Base-by-base conservation (phyloP, 2,888 invertebrate genomes). In the Hydrotaea diabolus region DNA sequence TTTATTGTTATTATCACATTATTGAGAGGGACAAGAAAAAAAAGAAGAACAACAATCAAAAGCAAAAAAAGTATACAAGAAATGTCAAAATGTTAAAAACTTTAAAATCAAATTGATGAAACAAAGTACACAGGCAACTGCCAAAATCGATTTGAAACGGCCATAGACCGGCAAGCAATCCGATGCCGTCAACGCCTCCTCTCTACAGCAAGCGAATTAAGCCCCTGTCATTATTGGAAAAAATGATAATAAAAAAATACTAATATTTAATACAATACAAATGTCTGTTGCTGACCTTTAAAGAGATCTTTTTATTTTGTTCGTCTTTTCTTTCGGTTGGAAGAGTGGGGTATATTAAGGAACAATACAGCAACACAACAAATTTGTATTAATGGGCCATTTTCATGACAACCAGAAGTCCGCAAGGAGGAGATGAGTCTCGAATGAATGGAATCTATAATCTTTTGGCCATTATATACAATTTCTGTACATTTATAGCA, bases 261-360 rank as follows among this genome's bases (percentile, higher is more conserved):
- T 59, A 59, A n/a, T n/a, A n/a, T n/a, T n/a, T n/a, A n/a, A 62
- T 4, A 49, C 49, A 31, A 31, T 62, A 62, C 36, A 73, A 74
- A 74, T 59, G 73, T 57, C 59, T 74, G 73, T 23, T 59, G 73
- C 21, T 74, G 73, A 74, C 73, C 73, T 74, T 74, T 59, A 57
- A 23, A 23, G 31, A 19, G 49, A 49, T 49, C 0, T n/a, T 69
- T 46, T 23, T 26, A 3, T 31, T 49, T n/a, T n/a, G n/a, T n/a
- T n/a, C n/a, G n/a, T n/a, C n/a, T n/a, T n/a, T n/a, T n/a, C n/a
- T n/a, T n/a, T n/a, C n/a, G n/a, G n/a, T n/a, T n/a, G n/a, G n/a
- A n/a, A n/a, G 31, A 17, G n/a, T 62, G 62, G 62, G 31, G 15
- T 26, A n/a, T 62, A n/a, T 62, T 62, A 62, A 62, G 36, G 26